These are phyloP conservation scores for Centropristis striata DNA, from an alignment of 2,113 vertebrate species.

Conservation along the genomic window DNA sequence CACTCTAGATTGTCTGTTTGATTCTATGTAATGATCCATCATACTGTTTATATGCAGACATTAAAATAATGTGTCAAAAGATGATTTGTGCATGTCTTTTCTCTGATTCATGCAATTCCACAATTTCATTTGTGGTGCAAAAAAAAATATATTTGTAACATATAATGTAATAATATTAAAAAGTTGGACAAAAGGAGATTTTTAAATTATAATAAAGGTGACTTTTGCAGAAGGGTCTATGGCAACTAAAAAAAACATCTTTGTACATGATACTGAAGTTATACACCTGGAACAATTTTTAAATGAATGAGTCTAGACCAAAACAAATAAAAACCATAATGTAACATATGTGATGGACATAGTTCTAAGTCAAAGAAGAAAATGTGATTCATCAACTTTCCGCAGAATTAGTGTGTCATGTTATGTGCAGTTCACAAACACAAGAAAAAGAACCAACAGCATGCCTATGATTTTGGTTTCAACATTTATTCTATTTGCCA, in stretches of 20 bases:
- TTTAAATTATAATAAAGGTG: no score
- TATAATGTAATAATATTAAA: no score
- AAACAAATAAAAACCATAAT: constrained; percentile 3
- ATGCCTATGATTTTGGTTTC: constrained; percentile 2
- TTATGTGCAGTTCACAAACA: background rate
- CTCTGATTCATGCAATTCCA: background rate
- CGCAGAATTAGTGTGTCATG: background rate
- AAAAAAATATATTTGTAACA: background rate
- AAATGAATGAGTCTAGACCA: background rate
- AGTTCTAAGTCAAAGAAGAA: background rate
- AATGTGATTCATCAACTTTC: background rate
- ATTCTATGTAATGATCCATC: background rate
- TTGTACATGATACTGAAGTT: background rate
- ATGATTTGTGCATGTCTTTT: background rate
- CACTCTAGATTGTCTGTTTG: background rate
- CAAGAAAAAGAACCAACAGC: background rate
- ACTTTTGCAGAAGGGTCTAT: background rate
- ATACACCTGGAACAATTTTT: background rate
- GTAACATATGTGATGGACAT: background rate
- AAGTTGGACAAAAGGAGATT: no score
- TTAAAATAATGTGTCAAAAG: background rate
- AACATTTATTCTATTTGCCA: constrained; percentile 66
- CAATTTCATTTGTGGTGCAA: no score
- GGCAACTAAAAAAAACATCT: background rate
- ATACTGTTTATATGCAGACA: background rate